Base-by-base conservation (phyloP, 2,797 vertebrate genomes). In the Crax fasciolata region DNA sequence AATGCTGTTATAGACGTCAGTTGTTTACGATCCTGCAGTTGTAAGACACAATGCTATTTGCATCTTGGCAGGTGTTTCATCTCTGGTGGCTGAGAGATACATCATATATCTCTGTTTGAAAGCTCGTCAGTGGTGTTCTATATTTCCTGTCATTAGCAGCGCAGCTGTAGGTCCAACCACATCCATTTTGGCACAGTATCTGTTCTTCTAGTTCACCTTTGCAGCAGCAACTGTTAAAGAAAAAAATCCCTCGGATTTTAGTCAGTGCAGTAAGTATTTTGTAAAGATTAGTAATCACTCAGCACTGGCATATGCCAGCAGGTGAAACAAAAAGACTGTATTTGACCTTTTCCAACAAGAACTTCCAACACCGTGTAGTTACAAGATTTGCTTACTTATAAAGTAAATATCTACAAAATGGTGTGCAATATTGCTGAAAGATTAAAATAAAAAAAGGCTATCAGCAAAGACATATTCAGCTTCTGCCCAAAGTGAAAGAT, bases 311-410 rank as follows among this genome's bases (percentile, higher is more conserved):
- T 59, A 59, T 57, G 9, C 38, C 70, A 85, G 39, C 55, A 89
- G 27, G 44, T 86, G 30, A 74, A 96, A 85, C 11, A 90, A 54
- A 54, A 83, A 41, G 28, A 17, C 7, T 18, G 3, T 73, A 11
- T 61, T 88, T 90, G 75, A 93, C 59, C 77, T 92, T 93, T 95
- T 85, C 23, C 41, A 90, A 77, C 20, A 66, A 30, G 24, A 90
- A 25, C 16, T 87, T 94, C n/a, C 28, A 72, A 77, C 19, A 89
- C 74, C 38, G 43, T 77, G 59, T 19, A 32, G 11, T 63, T 79
- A 61, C 13, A 80, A 78, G 61, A 38, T 84, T 83, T 77, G 10
- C 21, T 93, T 87, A 52, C 20, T 68, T 90, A 51, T 75, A 83
- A 87, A 79, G 35, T 58, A 79, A 83, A 58, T 68, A 80, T 7